Conservation (phyloP, 2,888 invertebrate genomes). For the Didymodactylos carnosus region DNA sequence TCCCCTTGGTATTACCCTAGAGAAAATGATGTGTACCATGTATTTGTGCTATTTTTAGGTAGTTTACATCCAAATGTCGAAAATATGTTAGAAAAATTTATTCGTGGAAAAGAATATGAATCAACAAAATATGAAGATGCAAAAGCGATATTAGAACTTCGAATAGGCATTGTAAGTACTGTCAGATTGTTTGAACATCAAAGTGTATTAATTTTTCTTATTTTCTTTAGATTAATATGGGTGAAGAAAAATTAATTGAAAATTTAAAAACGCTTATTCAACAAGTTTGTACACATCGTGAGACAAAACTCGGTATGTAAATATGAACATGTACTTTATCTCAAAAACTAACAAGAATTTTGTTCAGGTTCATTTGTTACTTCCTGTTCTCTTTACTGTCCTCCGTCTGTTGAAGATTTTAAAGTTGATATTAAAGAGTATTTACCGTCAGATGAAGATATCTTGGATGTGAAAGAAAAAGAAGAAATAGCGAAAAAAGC, state of each 20-base stretch:
- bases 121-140: slow-evolving; percentile 4
- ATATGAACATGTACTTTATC: not conserved
- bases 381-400: slow-evolving; percentile 1
- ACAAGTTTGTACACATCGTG: slow-evolving; percentile 3
- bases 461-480: not conserved
- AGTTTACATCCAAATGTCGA: not conserved
- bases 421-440: slow-evolving; percentile 6
- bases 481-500: not conserved
- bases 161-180: slow-evolving; percentile 2
- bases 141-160: slow-evolving; percentile 4
- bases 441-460: not conserved
- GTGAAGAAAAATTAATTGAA: not conserved
- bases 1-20: too few species aligned
- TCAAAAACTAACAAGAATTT: not conserved
- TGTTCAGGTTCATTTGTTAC: not conserved
- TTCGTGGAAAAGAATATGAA: slow-evolving; percentile 12
- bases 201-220: not conserved
- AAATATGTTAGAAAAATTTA: not conserved
- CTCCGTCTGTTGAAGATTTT: slow-evolving; percentile 13
- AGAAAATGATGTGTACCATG: too few species aligned
- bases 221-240: slow-evolving; percentile 3
- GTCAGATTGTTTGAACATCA: not conserved
- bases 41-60: too few species aligned
- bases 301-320: slow-evolving; percentile 2
- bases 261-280: slow-evolving; percentile 5